phyloP scores from a whole-genome alignment of 2,888 invertebrate genomes.

The Sipha maydis region DNA sequence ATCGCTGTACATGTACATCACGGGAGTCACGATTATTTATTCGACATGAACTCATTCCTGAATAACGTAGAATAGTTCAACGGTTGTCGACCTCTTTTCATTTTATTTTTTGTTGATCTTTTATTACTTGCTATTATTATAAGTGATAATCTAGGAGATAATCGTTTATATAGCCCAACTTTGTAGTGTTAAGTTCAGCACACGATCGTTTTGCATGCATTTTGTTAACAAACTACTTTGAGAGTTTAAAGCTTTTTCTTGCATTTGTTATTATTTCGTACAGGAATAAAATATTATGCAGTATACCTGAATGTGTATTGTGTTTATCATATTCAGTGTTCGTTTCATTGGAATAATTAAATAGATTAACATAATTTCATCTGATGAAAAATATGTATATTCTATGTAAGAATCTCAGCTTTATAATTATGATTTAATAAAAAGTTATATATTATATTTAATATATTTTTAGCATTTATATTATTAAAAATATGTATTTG shows the following conservation, averaged over 20 bases:
- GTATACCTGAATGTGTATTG: background rate
- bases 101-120: slow-evolving; percentile 3
- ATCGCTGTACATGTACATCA: background rate
- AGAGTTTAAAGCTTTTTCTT: background rate
- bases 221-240: no score
- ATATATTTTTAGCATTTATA: slow-evolving; percentile 26
- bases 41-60: background rate
- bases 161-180: background rate
- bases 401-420: background rate
- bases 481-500: background rate
- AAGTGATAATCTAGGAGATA: background rate
- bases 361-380: background rate
- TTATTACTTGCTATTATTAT: background rate
- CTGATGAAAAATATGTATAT: background rate
- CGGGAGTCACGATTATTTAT: slow-evolving; percentile 12
- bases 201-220: no score
- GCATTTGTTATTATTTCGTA: background rate
- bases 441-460: background rate
- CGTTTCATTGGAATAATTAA: background rate
- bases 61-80: slow-evolving; percentile 28
- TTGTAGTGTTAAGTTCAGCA: background rate
- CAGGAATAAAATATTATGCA: background rate
- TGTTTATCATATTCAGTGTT: background rate
- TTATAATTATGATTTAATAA: background rate
- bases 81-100: slow-evolving; percentile 39